Conservation (phyloP, 2,888 invertebrate genomes). For the Thecophora atra region DNA sequence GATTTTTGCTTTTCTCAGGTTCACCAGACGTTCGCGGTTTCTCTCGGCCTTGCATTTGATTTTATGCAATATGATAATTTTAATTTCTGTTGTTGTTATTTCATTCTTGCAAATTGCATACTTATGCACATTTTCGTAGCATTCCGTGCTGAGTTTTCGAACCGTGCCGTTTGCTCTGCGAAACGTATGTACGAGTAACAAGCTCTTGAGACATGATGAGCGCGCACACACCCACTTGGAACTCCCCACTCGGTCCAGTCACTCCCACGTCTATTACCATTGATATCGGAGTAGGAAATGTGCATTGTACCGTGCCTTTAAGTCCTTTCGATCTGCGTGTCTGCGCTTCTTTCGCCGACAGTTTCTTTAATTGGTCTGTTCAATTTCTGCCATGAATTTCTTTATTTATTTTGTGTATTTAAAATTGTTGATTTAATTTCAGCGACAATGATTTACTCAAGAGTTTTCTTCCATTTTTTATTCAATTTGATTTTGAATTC, state of each 20-base stretch:
- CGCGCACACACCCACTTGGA: slow-evolving; percentile 59
- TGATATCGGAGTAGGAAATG: slow-evolving; percentile 2
- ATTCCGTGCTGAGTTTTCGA: slow-evolving; percentile 23
- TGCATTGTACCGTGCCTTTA: not conserved
- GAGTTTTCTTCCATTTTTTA: not conserved
- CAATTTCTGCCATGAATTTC: slow-evolving; percentile 17
- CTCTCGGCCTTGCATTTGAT: slow-evolving; percentile 34
- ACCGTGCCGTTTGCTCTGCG: slow-evolving; percentile 49
- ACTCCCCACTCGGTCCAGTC: slow-evolving; percentile 11
- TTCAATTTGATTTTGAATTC: too few relatives aligned
- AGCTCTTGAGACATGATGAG: slow-evolving; percentile 65
- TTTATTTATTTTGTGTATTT: slow-evolving; percentile 4
- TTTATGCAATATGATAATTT: slow-evolving; percentile 13
- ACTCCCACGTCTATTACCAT: slow-evolving; percentile 34
- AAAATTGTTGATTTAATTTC: slow-evolving; percentile 15
- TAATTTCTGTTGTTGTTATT: slow-evolving; percentile 19
- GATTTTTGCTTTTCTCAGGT: slow-evolving; percentile 25
- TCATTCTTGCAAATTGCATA: slow-evolving; percentile 51
- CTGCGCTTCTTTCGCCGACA: not conserved
- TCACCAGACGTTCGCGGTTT: slow-evolving; percentile 9
- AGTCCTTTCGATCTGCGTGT: not conserved
- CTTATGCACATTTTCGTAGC: slow-evolving; percentile 52
- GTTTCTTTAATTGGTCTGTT: slow-evolving; percentile 24
- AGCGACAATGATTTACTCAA: not conserved
- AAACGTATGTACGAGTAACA: slow-evolving; percentile 65